Evolutionary conservation across 1,140 invertebrate species (phyloP), one percentile per base, ranked within the genome.

Genomic region (Metopolophium dirhodum): DNA sequence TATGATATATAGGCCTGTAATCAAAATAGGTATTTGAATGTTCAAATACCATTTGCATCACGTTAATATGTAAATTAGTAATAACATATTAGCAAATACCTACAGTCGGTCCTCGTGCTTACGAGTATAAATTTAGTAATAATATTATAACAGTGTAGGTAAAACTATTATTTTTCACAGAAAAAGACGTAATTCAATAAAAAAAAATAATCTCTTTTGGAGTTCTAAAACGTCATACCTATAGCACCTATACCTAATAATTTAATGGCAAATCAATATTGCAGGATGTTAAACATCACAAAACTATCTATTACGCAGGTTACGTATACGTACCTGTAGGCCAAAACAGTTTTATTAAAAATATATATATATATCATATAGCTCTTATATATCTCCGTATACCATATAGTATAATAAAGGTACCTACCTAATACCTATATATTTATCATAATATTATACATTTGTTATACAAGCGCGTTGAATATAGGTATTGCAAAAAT

Each of bases 261-360:
- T 88, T 88, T 88, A 88, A 54, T 51, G 20, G 20, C n/a, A 54
- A 88, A 49, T 88, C 87, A 35, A 88, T 88, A 88, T 88, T 23
- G 9, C 23, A 49, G 47, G 54, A 51, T 51, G 47, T 54, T 86
- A 30, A 86, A 41, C 41, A 47, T 14, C 26, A 41, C 23, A 9
- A 86, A 88, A 35, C n/a, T 8, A 11, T 54, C 45, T n/a, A 20
- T 88, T 88, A 88, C n/a, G n/a, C 47, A 22, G 20, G 18, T 54
- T 23, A n/a, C n/a, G 18, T 88, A 54, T 3, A 37, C 8, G 35
- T 35, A 88, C 86, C 87, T 23, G 30, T 23, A 54, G 49, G 87
- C 87, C 11, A 88, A 8, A 49, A 49, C n/a, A 7, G 47, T 88
- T 9, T 87, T 87, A 49, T 88, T 14, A 30, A 68, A 77, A 54